Evolutionary conservation across 2,888 invertebrate species (phyloP).

Genomic region (Andrena dorsata): DNA sequence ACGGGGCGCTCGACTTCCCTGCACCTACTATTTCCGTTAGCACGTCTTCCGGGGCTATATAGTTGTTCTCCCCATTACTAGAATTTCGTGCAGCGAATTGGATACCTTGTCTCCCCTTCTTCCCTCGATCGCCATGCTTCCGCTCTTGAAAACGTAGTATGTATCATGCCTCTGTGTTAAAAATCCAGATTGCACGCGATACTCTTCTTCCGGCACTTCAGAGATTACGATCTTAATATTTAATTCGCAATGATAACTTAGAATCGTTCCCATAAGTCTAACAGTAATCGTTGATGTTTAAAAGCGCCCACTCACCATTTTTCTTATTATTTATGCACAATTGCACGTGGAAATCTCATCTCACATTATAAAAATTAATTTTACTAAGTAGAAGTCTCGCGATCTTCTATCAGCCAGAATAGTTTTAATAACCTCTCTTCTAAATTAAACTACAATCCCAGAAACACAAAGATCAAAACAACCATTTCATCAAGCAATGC

Average conservation of each 20-base stretch:
- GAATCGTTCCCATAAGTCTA: background rate
- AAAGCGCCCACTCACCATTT: background rate
- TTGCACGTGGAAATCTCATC: no score
- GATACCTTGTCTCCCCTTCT: background rate
- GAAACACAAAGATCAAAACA: no score
- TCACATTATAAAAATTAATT: no score
- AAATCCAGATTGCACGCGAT: constrained; percentile 8
- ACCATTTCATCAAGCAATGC: no score
- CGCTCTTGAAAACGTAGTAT: constrained; percentile 21
- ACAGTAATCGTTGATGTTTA: background rate
- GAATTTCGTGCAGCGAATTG: constrained; percentile 5
- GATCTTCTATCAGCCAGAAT: no score
- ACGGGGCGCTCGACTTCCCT: constrained; percentile 29
- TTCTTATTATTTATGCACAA: background rate
- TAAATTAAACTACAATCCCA: no score
- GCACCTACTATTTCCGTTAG: constrained; percentile 47
- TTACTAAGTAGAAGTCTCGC: no score
- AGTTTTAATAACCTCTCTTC: no score
- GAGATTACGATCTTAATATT: background rate
- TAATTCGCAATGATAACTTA: background rate
- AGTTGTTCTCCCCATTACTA: background rate
- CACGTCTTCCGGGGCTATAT: background rate
- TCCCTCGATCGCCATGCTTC: background rate
- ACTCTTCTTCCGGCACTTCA: background rate
- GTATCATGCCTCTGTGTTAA: constrained; percentile 1